Conservation (phyloP, 2,797 vertebrate species). For the Serranus cabrilla region DNA sequence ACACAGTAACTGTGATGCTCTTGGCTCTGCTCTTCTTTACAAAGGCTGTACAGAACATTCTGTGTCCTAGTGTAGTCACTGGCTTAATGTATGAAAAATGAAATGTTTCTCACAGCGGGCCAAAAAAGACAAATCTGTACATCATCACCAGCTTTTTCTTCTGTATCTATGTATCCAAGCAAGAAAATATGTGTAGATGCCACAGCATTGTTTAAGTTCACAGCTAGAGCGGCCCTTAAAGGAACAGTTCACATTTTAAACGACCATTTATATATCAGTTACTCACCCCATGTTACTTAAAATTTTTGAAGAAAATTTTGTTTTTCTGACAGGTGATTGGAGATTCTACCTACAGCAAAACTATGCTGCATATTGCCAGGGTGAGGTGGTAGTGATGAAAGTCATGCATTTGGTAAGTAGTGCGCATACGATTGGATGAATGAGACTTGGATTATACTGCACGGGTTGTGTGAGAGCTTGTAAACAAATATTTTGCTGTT, state of each 20-base stretch:
- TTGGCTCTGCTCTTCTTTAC: constrained; percentile 36
- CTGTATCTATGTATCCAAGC: neutral
- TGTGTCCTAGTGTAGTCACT: constrained; percentile 2
- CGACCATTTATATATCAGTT: no score
- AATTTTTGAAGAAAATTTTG: no score
- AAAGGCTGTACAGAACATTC: constrained; percentile 27
- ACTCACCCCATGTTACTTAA: no score
- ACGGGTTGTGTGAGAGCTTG: no score
- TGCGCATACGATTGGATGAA: no score
- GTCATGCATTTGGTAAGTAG: no score
- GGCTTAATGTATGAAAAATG: constrained; percentile 26
- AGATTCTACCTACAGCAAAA: no score
- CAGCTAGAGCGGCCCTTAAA: constrained; percentile 1
- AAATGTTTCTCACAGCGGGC: neutral
- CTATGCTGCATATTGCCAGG: no score
- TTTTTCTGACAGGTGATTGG: no score
- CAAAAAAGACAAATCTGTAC: constrained; percentile 11
- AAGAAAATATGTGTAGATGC: neutral
- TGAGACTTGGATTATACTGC: no score
- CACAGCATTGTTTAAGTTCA: neutral
- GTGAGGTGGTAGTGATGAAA: no score
- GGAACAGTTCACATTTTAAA: neutral
- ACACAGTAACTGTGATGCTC: constrained; percentile 45
- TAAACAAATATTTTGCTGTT: no score
- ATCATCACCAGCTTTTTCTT: neutral